phyloP scores from a whole-genome alignment of 92 coral and sea anemone genomes.

The Porites divaricata region DNA sequence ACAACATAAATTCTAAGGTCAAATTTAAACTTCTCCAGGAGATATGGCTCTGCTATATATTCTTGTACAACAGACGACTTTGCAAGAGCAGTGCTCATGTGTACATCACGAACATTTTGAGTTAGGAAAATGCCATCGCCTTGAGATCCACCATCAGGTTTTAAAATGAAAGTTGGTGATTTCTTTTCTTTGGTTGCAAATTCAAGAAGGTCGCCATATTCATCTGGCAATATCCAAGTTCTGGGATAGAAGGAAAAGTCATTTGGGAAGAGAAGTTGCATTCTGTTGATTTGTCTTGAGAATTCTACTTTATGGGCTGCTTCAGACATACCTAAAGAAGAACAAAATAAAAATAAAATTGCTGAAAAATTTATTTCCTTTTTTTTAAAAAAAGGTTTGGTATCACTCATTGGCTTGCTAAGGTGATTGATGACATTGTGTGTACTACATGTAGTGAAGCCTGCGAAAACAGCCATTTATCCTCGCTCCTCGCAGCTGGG shows the following conservation, averaged over 20 bases:
- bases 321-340: conserved; percentile 75
- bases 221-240: conserved; percentile 88
- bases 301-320: conserved; percentile 81
- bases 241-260: conserved; percentile 83
- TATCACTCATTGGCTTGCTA: no score
- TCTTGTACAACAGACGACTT: conserved; percentile 78
- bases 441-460: no score
- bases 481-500: no score
- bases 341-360: neutral
- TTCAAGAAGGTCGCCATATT: conserved; percentile 73
- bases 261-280: conserved; percentile 79
- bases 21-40: conserved; percentile 83
- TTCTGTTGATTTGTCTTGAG: conserved; percentile 77
- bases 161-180: conserved; percentile 63
- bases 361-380: no score
- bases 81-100: conserved; percentile 64
- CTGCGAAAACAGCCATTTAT: no score
- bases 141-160: conserved; percentile 90
- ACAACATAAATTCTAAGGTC: conserved; percentile 86
- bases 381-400: no score
- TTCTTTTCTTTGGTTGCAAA: conserved; percentile 47
- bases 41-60: conserved; percentile 74
- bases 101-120: conserved; percentile 68
- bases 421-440: no score
- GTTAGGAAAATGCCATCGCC: conserved; percentile 86